Conservation (phyloP, 2,888 invertebrate genomes). For the Elegia similella region DNA sequence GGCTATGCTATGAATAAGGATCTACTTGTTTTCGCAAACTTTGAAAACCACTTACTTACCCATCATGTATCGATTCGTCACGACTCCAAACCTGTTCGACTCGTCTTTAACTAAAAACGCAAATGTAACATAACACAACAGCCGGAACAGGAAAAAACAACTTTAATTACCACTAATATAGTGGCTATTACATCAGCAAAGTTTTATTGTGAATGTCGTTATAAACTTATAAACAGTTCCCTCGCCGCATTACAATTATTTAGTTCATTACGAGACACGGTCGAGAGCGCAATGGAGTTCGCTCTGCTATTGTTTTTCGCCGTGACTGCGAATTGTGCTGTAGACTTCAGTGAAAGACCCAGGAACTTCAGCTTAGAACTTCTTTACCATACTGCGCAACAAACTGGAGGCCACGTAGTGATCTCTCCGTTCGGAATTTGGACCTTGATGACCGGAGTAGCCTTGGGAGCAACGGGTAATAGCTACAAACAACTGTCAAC, state of each 20-base stretch:
- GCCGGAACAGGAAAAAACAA: constrained; percentile 18
- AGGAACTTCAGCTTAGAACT: constrained; percentile 71
- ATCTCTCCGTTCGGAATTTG: constrained; percentile 76
- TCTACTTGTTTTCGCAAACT: constrained; percentile 1
- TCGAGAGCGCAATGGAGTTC: constrained; percentile 51
- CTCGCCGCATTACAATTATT: constrained; percentile 49
- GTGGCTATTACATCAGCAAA: constrained; percentile 18
- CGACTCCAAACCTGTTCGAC: constrained; percentile 16
- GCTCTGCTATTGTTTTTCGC: constrained; percentile 44
- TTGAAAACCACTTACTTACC: constrained; percentile 15
- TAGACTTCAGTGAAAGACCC: constrained; percentile 63
- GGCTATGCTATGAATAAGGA: background rate
- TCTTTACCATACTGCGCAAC: constrained; percentile 59
- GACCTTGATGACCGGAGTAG: constrained; percentile 71
- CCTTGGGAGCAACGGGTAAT: constrained; percentile 61
- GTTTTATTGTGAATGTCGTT: constrained; percentile 22
- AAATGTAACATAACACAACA: constrained; percentile 6
- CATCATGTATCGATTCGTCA: constrained; percentile 14
- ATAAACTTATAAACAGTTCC: constrained; percentile 43
- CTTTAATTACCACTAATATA: constrained; percentile 15
- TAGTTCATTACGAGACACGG: constrained; percentile 50
- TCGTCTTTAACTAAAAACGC: background rate
- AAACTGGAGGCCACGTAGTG: constrained; percentile 65
- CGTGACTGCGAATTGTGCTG: constrained; percentile 49
- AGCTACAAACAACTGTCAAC: constrained; percentile 54